Evolutionary conservation across 2,797 vertebrate species (phyloP), one percentile per base, ranked within the genome.

Genomic region (Huso huso): DNA sequence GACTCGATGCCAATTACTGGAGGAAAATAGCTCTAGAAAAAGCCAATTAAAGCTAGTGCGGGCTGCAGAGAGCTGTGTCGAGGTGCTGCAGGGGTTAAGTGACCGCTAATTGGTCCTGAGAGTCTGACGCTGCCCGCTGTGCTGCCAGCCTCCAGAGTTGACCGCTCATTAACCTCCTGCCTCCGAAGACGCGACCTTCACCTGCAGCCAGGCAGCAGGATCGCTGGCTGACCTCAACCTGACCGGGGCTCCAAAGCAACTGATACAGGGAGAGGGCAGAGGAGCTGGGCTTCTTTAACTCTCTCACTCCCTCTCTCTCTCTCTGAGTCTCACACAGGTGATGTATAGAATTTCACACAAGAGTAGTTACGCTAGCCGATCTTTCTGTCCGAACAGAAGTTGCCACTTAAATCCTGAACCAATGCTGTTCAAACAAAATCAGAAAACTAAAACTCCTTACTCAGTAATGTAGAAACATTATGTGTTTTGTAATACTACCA

Each of bases 51-150:
- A 13, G 9, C 18, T 51, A 37, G 49, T 6, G 11, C 4, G 10
- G 15, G 15, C 15, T 18, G 15, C 1, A 18, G 15, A 18, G 15
- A 18, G 15, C 15, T 18, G 6, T 61, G 10, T 50, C 6, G 57
- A 63, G 48, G 53, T 10, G 65, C n/a, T n/a, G 48, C 72, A 72
- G 71, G 77, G 79, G 71, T 72, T 70, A 85, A 84, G 86, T 67
- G 83, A 77, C 61, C 77, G 67, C 75, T 88, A 86, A 88, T 84
- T 87, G 84, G 85, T 86, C 84, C 84, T 80, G 81, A 75, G 79
- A 76, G 72, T 74, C 74, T 75, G 73, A 70, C 74, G 79, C 75
- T 77, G 78, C 79, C 78, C 78, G 70, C 10, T 74, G 78, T 84
- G 86, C 85, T 82, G 23, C 85, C 83, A 80, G 81, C 82, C 83